phyloP scores from a whole-genome alignment of 2,888 invertebrate species.

The Alsophila aescularia region DNA sequence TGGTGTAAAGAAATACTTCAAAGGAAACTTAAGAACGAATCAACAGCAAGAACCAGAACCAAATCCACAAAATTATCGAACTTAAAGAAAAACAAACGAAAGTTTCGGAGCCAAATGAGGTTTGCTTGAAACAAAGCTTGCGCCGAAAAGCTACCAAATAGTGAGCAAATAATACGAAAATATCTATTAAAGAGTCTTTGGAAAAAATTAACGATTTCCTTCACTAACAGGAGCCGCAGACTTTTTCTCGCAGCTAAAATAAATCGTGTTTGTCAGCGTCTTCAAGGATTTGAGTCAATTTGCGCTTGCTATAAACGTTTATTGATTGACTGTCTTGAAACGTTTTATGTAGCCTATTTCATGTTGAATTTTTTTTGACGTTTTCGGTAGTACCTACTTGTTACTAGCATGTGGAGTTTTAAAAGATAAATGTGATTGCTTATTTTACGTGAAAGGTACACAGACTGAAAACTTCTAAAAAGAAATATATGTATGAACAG shows the following conservation, averaged over 20 bases:
- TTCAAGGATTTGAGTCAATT: slow-evolving; percentile 25
- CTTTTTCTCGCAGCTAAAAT: slow-evolving; percentile 26
- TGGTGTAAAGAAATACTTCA: neutral
- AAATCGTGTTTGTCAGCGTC: slow-evolving; percentile 34
- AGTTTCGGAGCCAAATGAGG: slow-evolving; percentile 17
- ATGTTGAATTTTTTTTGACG: no score
- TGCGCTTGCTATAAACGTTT: slow-evolving; percentile 3
- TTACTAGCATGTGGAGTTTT: no score
- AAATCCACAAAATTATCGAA: neutral
- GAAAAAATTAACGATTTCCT: neutral
- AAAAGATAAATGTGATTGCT: no score
- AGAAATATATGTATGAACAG: no score
- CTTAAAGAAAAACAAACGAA: slow-evolving; percentile 15
- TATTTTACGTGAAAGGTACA: no score
- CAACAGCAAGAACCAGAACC: neutral
- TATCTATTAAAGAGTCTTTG: slow-evolving; percentile 22
- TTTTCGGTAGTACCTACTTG: no score
- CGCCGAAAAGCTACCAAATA: slow-evolving; percentile 28
- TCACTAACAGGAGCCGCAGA: slow-evolving; percentile 1
- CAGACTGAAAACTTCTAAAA: no score
- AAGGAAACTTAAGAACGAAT: neutral
- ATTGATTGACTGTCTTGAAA: neutral
- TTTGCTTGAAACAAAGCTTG: slow-evolving; percentile 20
- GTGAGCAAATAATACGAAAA: slow-evolving; percentile 34
- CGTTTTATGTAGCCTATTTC: neutral